These are phyloP conservation scores for Trididemnum clinides DNA, from an alignment of 23 tunicate species.

Conservation along the genomic window DNA sequence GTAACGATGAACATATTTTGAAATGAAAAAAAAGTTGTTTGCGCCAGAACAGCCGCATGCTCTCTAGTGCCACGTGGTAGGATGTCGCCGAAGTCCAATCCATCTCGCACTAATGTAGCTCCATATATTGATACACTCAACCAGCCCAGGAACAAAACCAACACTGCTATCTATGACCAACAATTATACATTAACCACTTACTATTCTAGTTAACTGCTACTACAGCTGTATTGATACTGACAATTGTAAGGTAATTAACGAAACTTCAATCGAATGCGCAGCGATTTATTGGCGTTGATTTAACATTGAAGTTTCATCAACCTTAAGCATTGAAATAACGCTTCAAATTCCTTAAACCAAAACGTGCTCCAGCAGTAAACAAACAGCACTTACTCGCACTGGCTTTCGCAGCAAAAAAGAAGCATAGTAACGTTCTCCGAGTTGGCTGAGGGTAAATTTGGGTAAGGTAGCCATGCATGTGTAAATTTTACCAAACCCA, in stretches of 20 bases:
- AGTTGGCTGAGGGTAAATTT: slow-evolving; percentile 58
- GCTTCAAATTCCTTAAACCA: too few species aligned
- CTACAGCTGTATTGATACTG: too few species aligned
- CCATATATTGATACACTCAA: slow-evolving; percentile 78
- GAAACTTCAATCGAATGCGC: too few species aligned
- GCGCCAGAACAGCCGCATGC: slow-evolving; percentile 78
- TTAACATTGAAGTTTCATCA: too few species aligned
- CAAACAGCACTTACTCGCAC: slow-evolving; percentile 56
- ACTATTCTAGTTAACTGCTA: too few species aligned
- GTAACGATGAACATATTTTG: slow-evolving; percentile 86
- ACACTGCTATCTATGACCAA: slow-evolving; percentile 66
- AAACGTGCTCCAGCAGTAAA: too few species aligned
- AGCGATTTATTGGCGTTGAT: too few species aligned
- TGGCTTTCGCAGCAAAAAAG: slow-evolving; percentile 68
- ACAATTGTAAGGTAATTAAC: too few species aligned
- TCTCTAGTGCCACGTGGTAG: slow-evolving; percentile 85
- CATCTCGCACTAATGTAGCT: slow-evolving; percentile 65
- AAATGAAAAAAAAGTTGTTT: slow-evolving; percentile 84
- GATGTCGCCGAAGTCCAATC: slow-evolving; percentile 83
- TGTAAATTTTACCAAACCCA: slow-evolving; percentile 12
- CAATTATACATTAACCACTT: too few species aligned
- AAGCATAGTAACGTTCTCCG: slow-evolving; percentile 83
- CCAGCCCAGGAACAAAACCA: slow-evolving; percentile 50
- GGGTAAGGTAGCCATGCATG: slow-evolving; percentile 56
- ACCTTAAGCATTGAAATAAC: too few species aligned